Base-by-base conservation (phyloP, 2,888 invertebrate species). In the Sesia bembeciformis region DNA sequence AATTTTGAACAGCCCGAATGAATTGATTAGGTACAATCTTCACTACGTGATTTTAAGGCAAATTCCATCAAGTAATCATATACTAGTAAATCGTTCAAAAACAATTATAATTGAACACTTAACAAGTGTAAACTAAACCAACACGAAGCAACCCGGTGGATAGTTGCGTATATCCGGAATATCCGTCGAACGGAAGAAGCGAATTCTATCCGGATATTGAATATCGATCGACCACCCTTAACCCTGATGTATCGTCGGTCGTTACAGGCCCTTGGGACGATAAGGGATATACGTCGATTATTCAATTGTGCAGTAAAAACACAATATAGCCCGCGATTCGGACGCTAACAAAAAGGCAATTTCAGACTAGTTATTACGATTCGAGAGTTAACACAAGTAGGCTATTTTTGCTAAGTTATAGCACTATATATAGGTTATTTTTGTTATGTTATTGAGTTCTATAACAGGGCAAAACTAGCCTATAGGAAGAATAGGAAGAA, bases 181-280 rank as follows among this genome's bases (percentile, higher is more conserved):
- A 72, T 74, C 85, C 83, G 84, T 78, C 63, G 75, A 78, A 81
- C 81, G 88, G 87, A 88, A 87, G 82, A 82, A 78, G 76, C 79
- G 83, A 86, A 87, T 85, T 81, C 78, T 77, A 70, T 62, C 80
- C 87, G 88, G 88, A 88, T 88, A 89, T 89, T 88, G 87, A 87
- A 87, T 88, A 88, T 88, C 86, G 88, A 89, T 86, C 87, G 84
- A 64, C 77, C 74, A 80, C 85, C 84, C 88, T 84, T 84, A 86
- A 82, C 85, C 79, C 82, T 85, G 84, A 86, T 79, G 81, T 86
- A 86, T 82, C 74, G 78, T 57, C 69, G 69, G 72, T 79, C 76
- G 81, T 81, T 78, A 78, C 78, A 68, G 75, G 71, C 77, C 80
- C 79, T 76, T 60, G 71, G 66, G 66, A 73, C 71, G 71, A 78